These are phyloP conservation scores for Drosophila gaucha DNA, from an alignment of 2,888 invertebrate species.

Conservation along the genomic window DNA sequence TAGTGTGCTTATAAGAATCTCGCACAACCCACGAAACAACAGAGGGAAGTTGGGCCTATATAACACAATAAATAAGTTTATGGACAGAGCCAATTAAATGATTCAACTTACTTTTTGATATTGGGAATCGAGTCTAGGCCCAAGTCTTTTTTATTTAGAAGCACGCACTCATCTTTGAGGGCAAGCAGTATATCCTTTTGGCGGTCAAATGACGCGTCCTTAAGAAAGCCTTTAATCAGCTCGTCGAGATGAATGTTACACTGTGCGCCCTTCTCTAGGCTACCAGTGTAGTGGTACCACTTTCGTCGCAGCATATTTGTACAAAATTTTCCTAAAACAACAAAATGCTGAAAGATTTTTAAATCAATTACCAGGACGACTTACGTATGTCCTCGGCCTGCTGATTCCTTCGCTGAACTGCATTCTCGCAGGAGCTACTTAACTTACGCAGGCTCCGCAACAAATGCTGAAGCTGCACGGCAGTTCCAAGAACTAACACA, in stretches of 20 bases:
- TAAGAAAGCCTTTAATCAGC: slow-evolving; percentile 88
- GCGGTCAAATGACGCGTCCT: slow-evolving; percentile 86
- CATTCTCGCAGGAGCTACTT: slow-evolving; percentile 42
- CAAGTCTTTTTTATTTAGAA: slow-evolving; percentile 87
- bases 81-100: fast-evolving
- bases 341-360: neutral
- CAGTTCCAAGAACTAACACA: slow-evolving; percentile 78
- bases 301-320: slow-evolving; percentile 87
- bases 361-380: slow-evolving; percentile 34
- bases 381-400: slow-evolving; percentile 78
- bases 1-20: slow-evolving; percentile 86
- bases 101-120: slow-evolving; percentile 86
- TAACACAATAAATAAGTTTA: neutral
- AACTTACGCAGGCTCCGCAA: slow-evolving; percentile 71
- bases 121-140: slow-evolving; percentile 87
- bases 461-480: slow-evolving; percentile 81
- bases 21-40: slow-evolving; percentile 88
- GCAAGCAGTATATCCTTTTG: slow-evolving; percentile 87
- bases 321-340: slow-evolving; percentile 84
- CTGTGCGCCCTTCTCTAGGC: slow-evolving; percentile 87
- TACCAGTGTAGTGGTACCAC: slow-evolving; percentile 89
- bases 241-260: slow-evolving; percentile 88
- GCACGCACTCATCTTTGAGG: slow-evolving; percentile 86
- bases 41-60: slow-evolving; percentile 87
- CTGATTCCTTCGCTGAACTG: slow-evolving; percentile 26